phyloP scores from a whole-genome alignment of 2,113 vertebrate species.

The Coptodon rendalli region DNA sequence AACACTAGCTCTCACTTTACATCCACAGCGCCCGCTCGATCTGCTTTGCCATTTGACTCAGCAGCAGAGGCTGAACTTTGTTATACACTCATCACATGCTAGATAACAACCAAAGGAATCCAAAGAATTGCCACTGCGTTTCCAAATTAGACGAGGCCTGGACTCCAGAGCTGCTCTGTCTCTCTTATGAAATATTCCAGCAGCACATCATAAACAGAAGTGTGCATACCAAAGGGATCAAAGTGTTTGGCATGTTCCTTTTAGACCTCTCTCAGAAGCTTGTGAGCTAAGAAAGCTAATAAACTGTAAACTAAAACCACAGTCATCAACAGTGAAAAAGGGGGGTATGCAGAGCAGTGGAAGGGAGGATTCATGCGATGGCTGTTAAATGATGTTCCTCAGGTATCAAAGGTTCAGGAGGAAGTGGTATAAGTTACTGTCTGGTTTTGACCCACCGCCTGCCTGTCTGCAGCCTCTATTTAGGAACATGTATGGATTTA shows the following conservation, averaged over 20 bases:
- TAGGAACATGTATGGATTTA: constrained; percentile 36
- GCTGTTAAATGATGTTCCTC: constrained; percentile 25
- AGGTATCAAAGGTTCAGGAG: constrained; percentile 30
- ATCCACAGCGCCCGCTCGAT: background rate
- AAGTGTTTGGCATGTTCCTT: background rate
- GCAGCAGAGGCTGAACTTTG: background rate
- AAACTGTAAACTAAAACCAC: background rate
- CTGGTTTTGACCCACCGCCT: constrained; percentile 34
- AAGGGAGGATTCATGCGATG: background rate
- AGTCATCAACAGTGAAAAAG: background rate
- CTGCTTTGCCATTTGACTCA: background rate
- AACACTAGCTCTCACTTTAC: background rate
- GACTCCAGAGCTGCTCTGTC: background rate
- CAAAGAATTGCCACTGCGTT: background rate
- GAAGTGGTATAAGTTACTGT: constrained; percentile 62
- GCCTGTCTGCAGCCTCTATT: constrained; percentile 56
- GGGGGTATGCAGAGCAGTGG: background rate
- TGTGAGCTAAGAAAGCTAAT: background rate
- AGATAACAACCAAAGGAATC: constrained; percentile 8
- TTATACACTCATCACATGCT: background rate
- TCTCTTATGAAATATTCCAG: background rate
- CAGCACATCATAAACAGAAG: background rate
- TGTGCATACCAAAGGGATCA: background rate
- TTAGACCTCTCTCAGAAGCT: background rate
- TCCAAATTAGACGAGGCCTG: background rate